These are phyloP conservation scores for Augochlorella aurata DNA, from an alignment of 2,888 invertebrate species.

Conservation along the genomic window DNA sequence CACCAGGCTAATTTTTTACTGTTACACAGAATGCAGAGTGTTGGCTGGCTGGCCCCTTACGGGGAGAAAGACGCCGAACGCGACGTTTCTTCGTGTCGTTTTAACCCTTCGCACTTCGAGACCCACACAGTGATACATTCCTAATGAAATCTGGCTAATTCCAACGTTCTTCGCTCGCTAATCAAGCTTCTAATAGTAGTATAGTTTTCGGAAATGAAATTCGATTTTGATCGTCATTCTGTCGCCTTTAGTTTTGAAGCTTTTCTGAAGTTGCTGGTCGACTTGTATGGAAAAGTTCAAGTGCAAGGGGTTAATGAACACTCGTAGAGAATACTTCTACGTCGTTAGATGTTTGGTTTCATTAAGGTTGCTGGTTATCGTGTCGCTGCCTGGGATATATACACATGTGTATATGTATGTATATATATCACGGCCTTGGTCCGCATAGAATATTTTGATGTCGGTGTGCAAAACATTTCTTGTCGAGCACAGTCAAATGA, in stretches of 20 bases:
- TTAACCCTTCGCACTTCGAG: conserved; percentile 13
- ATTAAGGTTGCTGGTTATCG: not conserved
- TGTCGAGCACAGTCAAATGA: conserved; percentile 21
- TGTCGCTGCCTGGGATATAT: conserved; percentile 33
- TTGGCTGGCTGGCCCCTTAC: not conserved
- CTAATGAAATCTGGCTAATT: too few species aligned
- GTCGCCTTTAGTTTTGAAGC: conserved; percentile 8
- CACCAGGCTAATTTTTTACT: not conserved
- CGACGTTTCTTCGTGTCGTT: not conserved
- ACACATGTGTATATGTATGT: too few species aligned
- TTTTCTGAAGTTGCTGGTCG: conserved; percentile 38
- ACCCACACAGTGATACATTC: too few species aligned
- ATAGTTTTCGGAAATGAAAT: too few species aligned
- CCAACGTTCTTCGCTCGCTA: too few species aligned
- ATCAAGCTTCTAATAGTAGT: too few species aligned
- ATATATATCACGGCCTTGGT: conserved; percentile 32
- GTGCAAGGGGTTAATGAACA: conserved; percentile 27
- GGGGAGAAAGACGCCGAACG: not conserved
- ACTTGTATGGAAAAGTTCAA: conserved; percentile 6
- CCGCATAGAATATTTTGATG: conserved; percentile 25
- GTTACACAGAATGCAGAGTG: conserved; percentile 27
- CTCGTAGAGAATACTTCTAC: conserved; percentile 16
- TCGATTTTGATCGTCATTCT: not conserved
- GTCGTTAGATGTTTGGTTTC: not conserved
- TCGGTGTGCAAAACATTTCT: conserved; percentile 23